Conservation (phyloP, 92 coral and sea anemone genomes). For the Epizoanthus ramosus region DNA sequence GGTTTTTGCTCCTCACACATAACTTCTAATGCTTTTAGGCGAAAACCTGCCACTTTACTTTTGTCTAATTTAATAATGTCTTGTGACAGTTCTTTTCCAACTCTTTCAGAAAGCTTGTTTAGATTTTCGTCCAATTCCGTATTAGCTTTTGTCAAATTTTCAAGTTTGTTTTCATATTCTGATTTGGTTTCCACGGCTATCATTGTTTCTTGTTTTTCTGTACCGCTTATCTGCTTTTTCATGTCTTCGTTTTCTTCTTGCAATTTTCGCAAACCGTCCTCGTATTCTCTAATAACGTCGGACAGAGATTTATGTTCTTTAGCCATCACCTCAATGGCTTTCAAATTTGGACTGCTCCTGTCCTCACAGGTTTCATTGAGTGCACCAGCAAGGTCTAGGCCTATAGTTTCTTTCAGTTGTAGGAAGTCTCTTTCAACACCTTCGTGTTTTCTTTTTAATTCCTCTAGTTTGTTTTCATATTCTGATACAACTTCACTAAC, state of each 20-base stretch:
- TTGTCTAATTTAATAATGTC: conserved; percentile 49
- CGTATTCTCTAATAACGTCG: not conserved
- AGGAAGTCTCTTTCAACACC: conserved; percentile 37
- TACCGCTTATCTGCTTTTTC: not conserved
- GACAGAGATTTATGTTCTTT: not conserved
- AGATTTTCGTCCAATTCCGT: not conserved
- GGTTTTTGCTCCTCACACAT: conserved; percentile 26
- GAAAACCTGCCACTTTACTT: not conserved
- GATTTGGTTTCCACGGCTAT: not conserved
- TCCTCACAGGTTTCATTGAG: conserved; percentile 30
- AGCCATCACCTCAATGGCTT: conserved; percentile 2
- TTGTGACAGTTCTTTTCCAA: conserved; percentile 46
- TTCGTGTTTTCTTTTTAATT: conserved; percentile 50
- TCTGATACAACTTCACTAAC: conserved; percentile 28
- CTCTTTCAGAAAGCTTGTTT: not conserved
- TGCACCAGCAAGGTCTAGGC: conserved; percentile 53
- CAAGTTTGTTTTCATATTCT: not conserved
- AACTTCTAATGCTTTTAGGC: conserved; percentile 1
- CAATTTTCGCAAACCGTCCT: not conserved
- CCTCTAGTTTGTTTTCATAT: conserved; percentile 51
- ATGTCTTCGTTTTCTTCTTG: not conserved
- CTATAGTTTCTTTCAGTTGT: conserved; percentile 43
- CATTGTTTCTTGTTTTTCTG: not conserved
- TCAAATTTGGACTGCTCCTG: not conserved
- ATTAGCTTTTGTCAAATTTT: not conserved